Evolutionary conservation across 2,888 invertebrate genomes (phyloP).

Genomic region (Drosophila percnosoma): DNA sequence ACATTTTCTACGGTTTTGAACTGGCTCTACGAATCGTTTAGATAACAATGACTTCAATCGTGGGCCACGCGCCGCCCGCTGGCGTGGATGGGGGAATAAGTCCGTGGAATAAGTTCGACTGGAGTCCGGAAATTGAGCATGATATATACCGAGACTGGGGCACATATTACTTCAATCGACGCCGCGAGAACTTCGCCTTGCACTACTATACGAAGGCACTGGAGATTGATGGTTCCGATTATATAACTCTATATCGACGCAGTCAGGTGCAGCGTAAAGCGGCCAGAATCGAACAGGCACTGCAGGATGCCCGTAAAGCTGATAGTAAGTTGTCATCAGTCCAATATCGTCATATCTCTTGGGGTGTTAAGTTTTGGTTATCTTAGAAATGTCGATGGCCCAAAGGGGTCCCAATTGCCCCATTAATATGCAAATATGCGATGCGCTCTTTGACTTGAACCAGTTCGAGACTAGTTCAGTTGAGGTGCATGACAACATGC

Average conservation of each 20-base stretch:
- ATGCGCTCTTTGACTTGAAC: slow-evolving; percentile 81
- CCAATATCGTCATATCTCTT: neutral
- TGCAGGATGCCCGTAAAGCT: slow-evolving; percentile 75
- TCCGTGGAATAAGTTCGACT: slow-evolving; percentile 74
- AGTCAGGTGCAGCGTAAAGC: slow-evolving; percentile 80
- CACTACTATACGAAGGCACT: slow-evolving; percentile 81
- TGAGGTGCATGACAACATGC: slow-evolving; percentile 72
- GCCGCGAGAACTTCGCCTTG: slow-evolving; percentile 77
- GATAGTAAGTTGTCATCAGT: slow-evolving; percentile 57
- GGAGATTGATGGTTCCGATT: slow-evolving; percentile 69
- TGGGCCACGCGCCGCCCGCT: slow-evolving; percentile 30
- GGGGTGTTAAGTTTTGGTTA: neutral
- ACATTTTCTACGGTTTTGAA: slow-evolving; percentile 5
- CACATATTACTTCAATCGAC: slow-evolving; percentile 78
- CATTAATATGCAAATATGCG: slow-evolving; percentile 82
- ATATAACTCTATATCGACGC: slow-evolving; percentile 74
- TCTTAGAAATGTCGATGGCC: slow-evolving; percentile 32
- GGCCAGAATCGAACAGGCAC: slow-evolving; percentile 74
- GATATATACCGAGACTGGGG: slow-evolving; percentile 83
- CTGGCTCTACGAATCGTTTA: neutral
- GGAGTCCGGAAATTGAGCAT: slow-evolving; percentile 77
- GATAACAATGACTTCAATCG: slow-evolving; percentile 58
- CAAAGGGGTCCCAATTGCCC: slow-evolving; percentile 65
- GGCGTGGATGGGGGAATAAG: slow-evolving; percentile 63
- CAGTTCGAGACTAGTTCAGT: slow-evolving; percentile 75